Conservation (phyloP, 2,113 vertebrate genomes). For the Nothobranchius kuhntae region DNA sequence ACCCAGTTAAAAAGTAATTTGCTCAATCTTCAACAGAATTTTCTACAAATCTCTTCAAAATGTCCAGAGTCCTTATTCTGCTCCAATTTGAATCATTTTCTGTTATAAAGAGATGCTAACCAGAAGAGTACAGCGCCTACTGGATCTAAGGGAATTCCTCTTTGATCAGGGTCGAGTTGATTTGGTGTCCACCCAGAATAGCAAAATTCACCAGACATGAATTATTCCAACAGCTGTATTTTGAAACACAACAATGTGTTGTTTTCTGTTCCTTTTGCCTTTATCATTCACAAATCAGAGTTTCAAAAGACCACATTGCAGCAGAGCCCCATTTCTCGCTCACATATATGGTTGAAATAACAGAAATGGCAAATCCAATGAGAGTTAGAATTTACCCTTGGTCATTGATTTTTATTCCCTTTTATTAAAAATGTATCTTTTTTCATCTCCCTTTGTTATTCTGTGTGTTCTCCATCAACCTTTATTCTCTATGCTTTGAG, state of each 20-base stretch:
- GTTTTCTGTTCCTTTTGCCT: background rate
- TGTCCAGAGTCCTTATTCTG: background rate
- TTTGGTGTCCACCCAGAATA: background rate
- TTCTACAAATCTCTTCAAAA: too few relatives aligned
- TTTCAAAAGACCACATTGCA: background rate
- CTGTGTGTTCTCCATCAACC: background rate
- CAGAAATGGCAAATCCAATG: background rate
- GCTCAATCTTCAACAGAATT: too few relatives aligned
- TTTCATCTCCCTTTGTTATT: background rate
- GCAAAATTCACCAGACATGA: background rate
- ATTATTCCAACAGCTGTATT: background rate
- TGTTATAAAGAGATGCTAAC: too few relatives aligned
- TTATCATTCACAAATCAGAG: too few relatives aligned
- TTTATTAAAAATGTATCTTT: background rate
- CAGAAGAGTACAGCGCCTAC: background rate
- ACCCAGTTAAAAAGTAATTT: too few relatives aligned
- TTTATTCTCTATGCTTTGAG: background rate
- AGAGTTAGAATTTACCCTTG: background rate
- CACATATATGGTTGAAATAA: background rate
- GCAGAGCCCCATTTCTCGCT: background rate
- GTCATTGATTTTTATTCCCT: background rate
- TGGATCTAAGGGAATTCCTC: background rate
- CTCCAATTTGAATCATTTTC: background rate
- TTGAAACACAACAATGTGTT: background rate
- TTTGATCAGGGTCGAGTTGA: conserved; percentile 1